Evolutionary conservation across 1,140 invertebrate species (phyloP).

Genomic region (Drosophila hydei): DNA sequence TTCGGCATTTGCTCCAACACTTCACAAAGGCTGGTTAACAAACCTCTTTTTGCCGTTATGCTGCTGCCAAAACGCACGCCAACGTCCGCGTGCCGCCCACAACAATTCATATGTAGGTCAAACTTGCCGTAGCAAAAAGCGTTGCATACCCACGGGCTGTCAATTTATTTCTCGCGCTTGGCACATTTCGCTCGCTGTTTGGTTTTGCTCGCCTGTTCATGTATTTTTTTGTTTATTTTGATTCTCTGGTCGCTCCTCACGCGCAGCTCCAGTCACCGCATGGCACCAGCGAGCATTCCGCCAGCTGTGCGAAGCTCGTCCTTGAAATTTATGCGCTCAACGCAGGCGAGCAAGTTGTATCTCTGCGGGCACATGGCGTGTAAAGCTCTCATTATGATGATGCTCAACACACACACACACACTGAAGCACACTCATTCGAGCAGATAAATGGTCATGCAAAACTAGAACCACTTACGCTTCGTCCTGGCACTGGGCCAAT

Average conservation of each 20-base stretch:
- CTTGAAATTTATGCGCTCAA: conserved; percentile 79
- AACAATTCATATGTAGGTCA: conserved; percentile 65
- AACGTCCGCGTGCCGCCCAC: neutral
- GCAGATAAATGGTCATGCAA: conserved; percentile 67
- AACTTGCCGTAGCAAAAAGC: conserved; percentile 53
- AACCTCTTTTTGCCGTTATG: neutral
- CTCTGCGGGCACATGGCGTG: conserved; percentile 66
- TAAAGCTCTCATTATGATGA: conserved; percentile 78
- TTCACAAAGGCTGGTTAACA: conserved; percentile 20
- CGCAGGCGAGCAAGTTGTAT: conserved; percentile 63
- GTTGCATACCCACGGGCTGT: conserved; percentile 72
- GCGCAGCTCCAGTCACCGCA: conserved; percentile 43
- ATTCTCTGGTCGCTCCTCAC: conserved; percentile 29
- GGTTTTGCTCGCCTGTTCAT: neutral
- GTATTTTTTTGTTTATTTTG: conserved; percentile 38
- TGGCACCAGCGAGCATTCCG: conserved; percentile 22
- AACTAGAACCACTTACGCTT: conserved; percentile 46
- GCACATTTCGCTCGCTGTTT: conserved; percentile 55
- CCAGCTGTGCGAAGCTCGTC: conserved; percentile 36
- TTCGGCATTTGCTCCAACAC: neutral
- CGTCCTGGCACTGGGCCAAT: conserved; percentile 74
- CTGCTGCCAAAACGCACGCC: neutral
- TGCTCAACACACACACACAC: conserved; percentile 40
- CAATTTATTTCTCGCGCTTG: conserved; percentile 75
- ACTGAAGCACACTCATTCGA: conserved; percentile 23